Conservation (phyloP, 2,113 vertebrate species). For the Hepsetus odoe region DNA sequence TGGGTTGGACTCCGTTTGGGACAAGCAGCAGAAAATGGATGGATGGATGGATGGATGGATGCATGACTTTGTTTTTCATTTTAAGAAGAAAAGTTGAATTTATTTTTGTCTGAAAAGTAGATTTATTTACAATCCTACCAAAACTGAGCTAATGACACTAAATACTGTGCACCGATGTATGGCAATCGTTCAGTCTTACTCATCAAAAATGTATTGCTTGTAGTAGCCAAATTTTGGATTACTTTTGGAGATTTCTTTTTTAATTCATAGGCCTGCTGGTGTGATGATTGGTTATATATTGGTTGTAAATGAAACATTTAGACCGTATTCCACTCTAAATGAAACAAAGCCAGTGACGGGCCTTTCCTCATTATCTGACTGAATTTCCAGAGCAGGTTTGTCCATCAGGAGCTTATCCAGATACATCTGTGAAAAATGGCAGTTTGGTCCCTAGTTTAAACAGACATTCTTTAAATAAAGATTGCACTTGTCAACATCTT, state of each 20-base stretch:
- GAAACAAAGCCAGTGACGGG: conserved; percentile 7
- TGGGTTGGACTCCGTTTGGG: too few relatives aligned
- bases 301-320: neutral
- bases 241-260: neutral
- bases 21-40: too few relatives aligned
- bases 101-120: too few relatives aligned
- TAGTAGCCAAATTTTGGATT: neutral
- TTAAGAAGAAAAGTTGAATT: too few relatives aligned
- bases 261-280: neutral
- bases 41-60: too few relatives aligned
- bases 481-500: neutral
- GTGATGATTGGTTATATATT: neutral
- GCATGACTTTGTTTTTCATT: too few relatives aligned
- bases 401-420: conserved; percentile 2
- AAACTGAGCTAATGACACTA: too few relatives aligned
- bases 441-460: neutral
- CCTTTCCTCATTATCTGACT: conserved; percentile 6
- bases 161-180: too few relatives aligned
- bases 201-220: too few relatives aligned
- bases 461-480: neutral
- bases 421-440: conserved; percentile 6
- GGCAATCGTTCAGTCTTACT: too few relatives aligned
- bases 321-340: neutral
- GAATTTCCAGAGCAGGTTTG: neutral
- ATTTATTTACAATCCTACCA: too few relatives aligned